Conservation (phyloP, 2,888 invertebrate species). For the Unio pictorum region DNA sequence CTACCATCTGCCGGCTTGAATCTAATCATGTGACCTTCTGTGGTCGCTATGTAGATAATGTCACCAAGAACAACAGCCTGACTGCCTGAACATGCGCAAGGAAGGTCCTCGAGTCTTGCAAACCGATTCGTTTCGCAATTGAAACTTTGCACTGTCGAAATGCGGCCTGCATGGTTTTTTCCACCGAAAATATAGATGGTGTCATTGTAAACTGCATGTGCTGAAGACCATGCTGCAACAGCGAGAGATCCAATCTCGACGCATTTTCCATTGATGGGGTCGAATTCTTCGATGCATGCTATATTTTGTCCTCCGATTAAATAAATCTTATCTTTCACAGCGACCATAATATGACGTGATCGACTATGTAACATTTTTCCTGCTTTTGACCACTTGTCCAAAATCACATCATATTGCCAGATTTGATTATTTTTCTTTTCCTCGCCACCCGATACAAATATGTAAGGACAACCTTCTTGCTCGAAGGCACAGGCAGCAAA, state of each 20-base stretch:
- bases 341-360: conserved; percentile 23
- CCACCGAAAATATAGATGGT: conserved; percentile 35
- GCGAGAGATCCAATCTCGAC: conserved; percentile 17
- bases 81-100: conserved; percentile 21
- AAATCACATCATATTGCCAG: conserved; percentile 30
- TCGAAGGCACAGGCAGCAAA: conserved; percentile 27
- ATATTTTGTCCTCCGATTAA: conserved; percentile 28
- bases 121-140: conserved; percentile 14
- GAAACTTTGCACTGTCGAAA: conserved; percentile 21
- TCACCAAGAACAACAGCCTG: conserved; percentile 21
- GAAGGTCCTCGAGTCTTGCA: conserved; percentile 17
- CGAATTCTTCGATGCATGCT: conserved; percentile 26
- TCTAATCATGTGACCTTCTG: conserved; percentile 33
- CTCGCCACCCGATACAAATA: conserved; percentile 24
- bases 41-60: conserved; percentile 27
- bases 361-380: conserved; percentile 25
- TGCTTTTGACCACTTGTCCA: conserved; percentile 24
- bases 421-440: conserved; percentile 10
- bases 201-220: conserved; percentile 8
- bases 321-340: conserved; percentile 11
- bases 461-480: conserved; percentile 22
- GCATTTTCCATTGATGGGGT: conserved; percentile 24
- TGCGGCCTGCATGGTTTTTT: conserved; percentile 20
- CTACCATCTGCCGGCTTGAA: conserved; percentile 19
- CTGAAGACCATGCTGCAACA: conserved; percentile 16